Conservation (phyloP, 2,797 vertebrate species). For the Enteromius fasciolatus region DNA sequence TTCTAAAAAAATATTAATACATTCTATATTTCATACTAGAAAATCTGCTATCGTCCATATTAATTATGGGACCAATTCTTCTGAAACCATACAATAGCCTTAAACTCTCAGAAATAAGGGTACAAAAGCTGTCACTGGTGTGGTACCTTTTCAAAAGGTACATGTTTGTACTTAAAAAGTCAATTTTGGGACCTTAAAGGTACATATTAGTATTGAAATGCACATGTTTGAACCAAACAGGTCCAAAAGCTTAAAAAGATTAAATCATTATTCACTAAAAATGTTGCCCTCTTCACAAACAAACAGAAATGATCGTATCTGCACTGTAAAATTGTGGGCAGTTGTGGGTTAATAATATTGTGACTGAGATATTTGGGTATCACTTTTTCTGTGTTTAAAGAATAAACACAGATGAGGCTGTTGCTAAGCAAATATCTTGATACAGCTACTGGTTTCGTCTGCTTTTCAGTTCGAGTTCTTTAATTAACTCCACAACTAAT, state of each 20-base stretch:
- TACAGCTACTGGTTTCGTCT: neutral
- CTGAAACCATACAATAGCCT: neutral
- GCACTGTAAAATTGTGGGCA: neutral
- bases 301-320: neutral
- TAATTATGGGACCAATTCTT: neutral
- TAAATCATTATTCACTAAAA: neutral
- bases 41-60: too few relatives aligned
- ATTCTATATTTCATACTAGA: neutral
- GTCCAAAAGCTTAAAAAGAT: too few relatives aligned
- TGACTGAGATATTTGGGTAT: neutral
- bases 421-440: constrained; percentile 20
- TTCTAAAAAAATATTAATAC: neutral
- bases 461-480: constrained; percentile 2
- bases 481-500: constrained; percentile 20
- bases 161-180: too few relatives aligned
- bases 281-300: neutral
- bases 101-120: too few relatives aligned
- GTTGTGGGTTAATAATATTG: neutral
- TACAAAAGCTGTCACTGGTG: too few relatives aligned
- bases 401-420: neutral
- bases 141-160: too few relatives aligned
- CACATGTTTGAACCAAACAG: too few relatives aligned
- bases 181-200: too few relatives aligned
- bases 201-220: too few relatives aligned
- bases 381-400: neutral